Base-by-base conservation (phyloP, 2,113 vertebrate genomes). In the Myocastor coypus region DNA sequence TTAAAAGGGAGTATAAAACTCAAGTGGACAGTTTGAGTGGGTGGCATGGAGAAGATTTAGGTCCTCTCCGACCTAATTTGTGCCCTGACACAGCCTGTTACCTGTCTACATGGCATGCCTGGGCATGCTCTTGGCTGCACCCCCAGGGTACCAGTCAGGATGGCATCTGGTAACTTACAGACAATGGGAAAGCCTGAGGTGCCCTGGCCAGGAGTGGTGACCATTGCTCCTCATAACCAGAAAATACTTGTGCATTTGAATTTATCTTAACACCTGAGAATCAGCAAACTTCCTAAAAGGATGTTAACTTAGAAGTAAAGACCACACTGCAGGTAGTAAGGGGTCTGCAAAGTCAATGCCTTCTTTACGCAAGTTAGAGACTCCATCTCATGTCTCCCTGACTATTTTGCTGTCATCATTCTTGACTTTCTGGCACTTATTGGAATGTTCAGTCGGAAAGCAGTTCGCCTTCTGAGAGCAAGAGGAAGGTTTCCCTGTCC, bases 31-130 rank as follows among this genome's bases (percentile, higher is more conserved):
- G 40, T 32, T 32, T 34, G 52, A 52, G 28, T 0, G n/a, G 0
- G 0, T n/a, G 59, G 42, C 26, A 30, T 7, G 59, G 50, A 7
- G 19, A 13, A 69, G 59, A 59, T 17, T 6, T 0, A 0, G 8
- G 30, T 57, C n/a, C 40, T 55, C 34, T 34, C 69, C 14, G 32
- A n/a, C 12, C 59, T 68, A 0, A 6, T 16, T 10, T 42, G 77
- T 46, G 46, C 17, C 71, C 22, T 0, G 0, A 11, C 34, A 13
- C 12, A 28, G 30, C 30, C 14, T 0, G 0, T 22, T 22, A 37
- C 24, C 83, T 24, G 37, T 52, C 10, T 28, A 5, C 59, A 32
- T 52, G 5, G 34, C 19, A 22, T 3, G 2, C 2, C 61, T 13
- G 24, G 91, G 17, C 2, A 34, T 57, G 14, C 42, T 66, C 32